Base-by-base conservation (phyloP, 2,888 invertebrate species). In the Dynastes grantii region DNA sequence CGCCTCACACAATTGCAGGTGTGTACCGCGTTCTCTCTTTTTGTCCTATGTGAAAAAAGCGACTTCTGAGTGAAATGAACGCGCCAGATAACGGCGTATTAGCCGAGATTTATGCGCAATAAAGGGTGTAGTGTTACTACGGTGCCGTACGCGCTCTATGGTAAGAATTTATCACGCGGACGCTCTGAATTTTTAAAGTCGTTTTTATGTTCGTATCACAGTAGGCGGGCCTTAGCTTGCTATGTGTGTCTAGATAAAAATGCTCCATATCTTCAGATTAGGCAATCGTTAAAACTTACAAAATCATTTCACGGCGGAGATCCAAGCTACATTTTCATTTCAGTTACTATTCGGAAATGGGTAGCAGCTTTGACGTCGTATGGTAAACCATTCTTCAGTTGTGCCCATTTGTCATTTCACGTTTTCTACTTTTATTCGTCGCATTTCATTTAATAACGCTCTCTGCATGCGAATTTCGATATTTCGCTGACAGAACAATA, bases 51-150 rank as follows among this genome's bases (percentile, higher is more conserved):
- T 22, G 22, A 75, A 75, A 75, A 61, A 61, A 63, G 73, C 40
- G 61, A 61, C 45, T 61, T 58, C 73, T 68, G 77, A 77, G 77
- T 77, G 77, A 77, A 77, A 77, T 58, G 68, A 68, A 65, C 67
- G 77, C 58, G 13, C 40, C 45, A 77, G 77, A 77, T 68, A 77
- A 77, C 68, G 68, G 58, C 77, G 77, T 77, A 77, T 77, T 77
- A 77, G 67, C 51, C 58, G 68, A 45, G 77, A 77, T 77, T 77
- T 77, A 77, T 77, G 77, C 67, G 77, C 68, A 77, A 77, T 77
- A 77, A 77, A 77, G 67, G 55, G 77, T 75, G 73, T 75, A 75
- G 73, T 75, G 63, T 75, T 61, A 27, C 73, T 61, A 61, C 61
- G 58, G 27, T 61, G 40, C 45, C 73, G 40, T 75, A 45, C 55